phyloP scores from a whole-genome alignment of 2,797 vertebrate species.

The Chloroceryle inda region DNA sequence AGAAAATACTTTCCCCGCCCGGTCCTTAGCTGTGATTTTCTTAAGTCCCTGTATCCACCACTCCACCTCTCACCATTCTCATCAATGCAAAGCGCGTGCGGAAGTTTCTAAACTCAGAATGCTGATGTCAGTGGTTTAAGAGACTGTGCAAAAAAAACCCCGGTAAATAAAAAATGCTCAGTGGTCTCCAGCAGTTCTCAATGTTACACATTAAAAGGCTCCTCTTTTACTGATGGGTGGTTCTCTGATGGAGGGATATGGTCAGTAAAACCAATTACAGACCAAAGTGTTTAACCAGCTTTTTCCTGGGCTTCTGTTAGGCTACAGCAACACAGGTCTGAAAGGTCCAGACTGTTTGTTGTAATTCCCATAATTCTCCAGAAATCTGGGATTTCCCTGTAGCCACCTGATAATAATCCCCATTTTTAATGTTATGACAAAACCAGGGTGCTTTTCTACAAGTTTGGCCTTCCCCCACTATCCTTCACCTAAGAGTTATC shows the following conservation, averaged over 20 bases:
- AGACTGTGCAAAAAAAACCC: background rate
- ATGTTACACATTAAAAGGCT: background rate
- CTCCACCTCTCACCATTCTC: background rate
- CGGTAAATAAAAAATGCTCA: background rate
- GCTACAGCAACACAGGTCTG: background rate
- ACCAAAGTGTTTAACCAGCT: background rate
- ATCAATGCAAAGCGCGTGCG: background rate
- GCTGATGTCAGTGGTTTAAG: background rate
- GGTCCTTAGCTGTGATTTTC: background rate
- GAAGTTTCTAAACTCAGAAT: background rate
- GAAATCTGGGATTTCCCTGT: background rate
- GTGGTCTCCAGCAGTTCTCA: background rate
- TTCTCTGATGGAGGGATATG: background rate
- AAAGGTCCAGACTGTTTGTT: background rate
- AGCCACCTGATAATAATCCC: background rate
- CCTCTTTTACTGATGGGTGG: accelerated
- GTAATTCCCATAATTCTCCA: background rate
- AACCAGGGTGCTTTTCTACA: background rate
- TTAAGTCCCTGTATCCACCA: background rate
- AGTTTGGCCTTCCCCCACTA: background rate
- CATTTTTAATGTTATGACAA: background rate
- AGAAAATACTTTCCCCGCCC: background rate
- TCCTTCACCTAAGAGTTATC: background rate
- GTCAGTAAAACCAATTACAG: background rate
- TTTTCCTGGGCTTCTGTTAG: background rate